These are phyloP conservation scores for Volucella inflata DNA, from an alignment of 2,888 invertebrate species.

Conservation along the genomic window DNA sequence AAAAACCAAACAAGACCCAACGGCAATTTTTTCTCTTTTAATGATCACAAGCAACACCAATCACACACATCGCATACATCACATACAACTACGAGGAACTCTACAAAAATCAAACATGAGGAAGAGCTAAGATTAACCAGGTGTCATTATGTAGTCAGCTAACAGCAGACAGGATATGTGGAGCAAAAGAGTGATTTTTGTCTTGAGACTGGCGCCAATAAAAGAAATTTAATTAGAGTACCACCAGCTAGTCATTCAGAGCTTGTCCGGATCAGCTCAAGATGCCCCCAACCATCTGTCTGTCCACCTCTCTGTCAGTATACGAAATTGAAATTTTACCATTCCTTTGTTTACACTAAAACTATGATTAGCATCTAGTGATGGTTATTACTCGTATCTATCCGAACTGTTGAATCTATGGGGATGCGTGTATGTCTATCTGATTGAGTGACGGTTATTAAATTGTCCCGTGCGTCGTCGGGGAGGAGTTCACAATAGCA, in stretches of 20 bases:
- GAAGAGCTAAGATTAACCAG: conserved; percentile 45
- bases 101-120: background rate
- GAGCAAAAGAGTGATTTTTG: conserved; percentile 52
- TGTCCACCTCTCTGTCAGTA: background rate
- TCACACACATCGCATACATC: no score
- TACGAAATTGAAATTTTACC: conserved; percentile 35
- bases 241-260: conserved; percentile 26
- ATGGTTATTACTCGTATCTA: conserved; percentile 39
- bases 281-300: background rate
- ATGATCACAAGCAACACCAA: conserved; percentile 18
- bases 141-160: conserved; percentile 54
- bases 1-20: conserved; percentile 6
- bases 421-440: conserved; percentile 35
- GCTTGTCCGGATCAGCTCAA: background rate
- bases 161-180: conserved; percentile 69
- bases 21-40: conserved; percentile 12
- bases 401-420: background rate
- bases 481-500: conserved; percentile 16
- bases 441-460: conserved; percentile 67
- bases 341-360: conserved; percentile 48
- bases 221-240: conserved; percentile 74
- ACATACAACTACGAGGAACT: background rate
- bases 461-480: conserved; percentile 54
- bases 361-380: conserved; percentile 30
- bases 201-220: conserved; percentile 61